These are phyloP conservation scores for Cossypha caffra DNA, from an alignment of 2,797 vertebrate genomes.

Conservation along the genomic window DNA sequence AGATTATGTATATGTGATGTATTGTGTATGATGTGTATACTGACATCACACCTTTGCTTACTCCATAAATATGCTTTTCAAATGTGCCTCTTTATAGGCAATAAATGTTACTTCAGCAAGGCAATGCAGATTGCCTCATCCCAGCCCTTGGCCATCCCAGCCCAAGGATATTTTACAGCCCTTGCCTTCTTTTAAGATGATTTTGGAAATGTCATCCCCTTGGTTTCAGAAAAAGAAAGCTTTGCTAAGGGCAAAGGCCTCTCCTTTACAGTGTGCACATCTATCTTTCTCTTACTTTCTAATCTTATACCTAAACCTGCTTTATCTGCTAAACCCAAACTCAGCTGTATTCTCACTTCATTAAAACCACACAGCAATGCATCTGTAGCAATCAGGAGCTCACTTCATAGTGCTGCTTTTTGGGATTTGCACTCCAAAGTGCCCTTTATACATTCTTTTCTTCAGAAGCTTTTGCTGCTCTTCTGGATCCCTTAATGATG, in stretches of 20 bases:
- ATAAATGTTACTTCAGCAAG: not conserved
- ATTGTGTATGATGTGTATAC: too few relatives aligned
- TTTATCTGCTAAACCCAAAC: constrained; percentile 29
- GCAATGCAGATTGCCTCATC: not conserved
- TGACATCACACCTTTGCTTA: not conserved
- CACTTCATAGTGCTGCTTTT: not conserved
- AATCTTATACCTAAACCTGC: constrained; percentile 29
- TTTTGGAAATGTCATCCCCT: not conserved
- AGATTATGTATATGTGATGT: too few relatives aligned
- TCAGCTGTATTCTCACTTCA: not conserved
- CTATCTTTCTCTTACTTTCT: constrained; percentile 37
- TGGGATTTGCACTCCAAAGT: not conserved
- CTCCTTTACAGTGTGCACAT: not conserved
- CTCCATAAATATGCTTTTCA: not conserved
- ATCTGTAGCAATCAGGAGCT: constrained; percentile 1
- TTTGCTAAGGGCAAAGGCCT: constrained; percentile 31
- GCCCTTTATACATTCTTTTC: not conserved
- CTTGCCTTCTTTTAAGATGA: not conserved
- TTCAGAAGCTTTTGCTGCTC: not conserved
- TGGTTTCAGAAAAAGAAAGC: constrained; percentile 22
- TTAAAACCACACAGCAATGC: not conserved
- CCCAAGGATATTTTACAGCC: not conserved
- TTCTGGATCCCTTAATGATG: not conserved
- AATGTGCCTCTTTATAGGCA: not conserved
- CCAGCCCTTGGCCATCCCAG: not conserved